Conservation (phyloP, 1,140 invertebrate genomes). For the Drosophila orosa region DNA sequence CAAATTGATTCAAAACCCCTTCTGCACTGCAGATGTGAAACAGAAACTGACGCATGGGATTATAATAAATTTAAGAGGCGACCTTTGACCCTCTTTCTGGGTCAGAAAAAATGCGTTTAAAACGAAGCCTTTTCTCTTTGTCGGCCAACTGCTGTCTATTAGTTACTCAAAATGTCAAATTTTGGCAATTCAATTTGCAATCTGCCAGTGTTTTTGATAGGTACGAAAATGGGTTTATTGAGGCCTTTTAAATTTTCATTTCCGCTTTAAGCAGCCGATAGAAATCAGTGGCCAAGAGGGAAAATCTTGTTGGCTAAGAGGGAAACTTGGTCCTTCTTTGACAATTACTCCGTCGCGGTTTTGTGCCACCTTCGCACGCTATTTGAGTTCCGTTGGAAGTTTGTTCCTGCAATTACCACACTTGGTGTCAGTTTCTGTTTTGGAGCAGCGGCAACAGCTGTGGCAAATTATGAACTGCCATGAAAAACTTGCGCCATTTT, state of each 20-base stretch:
- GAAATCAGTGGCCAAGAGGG: neutral
- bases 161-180: slow-evolving; percentile 8
- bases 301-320: slow-evolving; percentile 11
- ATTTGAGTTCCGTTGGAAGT: slow-evolving; percentile 11
- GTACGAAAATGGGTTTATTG: neutral
- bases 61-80: slow-evolving; percentile 26
- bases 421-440: slow-evolving; percentile 25
- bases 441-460: slow-evolving; percentile 24
- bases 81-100: slow-evolving; percentile 7
- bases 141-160: slow-evolving; percentile 11
- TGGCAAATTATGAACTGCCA: slow-evolving; percentile 48
- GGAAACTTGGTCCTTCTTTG: slow-evolving; percentile 8
- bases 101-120: neutral
- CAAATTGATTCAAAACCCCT: slow-evolving; percentile 22
- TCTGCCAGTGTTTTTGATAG: slow-evolving; percentile 12
- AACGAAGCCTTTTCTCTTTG: neutral
- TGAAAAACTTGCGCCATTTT: slow-evolving; percentile 57
- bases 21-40: slow-evolving; percentile 10
- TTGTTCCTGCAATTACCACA: slow-evolving; percentile 28
- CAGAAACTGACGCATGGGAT: slow-evolving; percentile 1
- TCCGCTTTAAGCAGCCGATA: neutral
- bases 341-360: neutral
- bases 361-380: slow-evolving; percentile 25
- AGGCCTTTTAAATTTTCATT: neutral
- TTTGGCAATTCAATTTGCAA: slow-evolving; percentile 28